Evolutionary conservation across 2,113 vertebrate species (phyloP), one percentile per base, ranked within the genome.

Genomic region (Gymnogyps californianus): DNA sequence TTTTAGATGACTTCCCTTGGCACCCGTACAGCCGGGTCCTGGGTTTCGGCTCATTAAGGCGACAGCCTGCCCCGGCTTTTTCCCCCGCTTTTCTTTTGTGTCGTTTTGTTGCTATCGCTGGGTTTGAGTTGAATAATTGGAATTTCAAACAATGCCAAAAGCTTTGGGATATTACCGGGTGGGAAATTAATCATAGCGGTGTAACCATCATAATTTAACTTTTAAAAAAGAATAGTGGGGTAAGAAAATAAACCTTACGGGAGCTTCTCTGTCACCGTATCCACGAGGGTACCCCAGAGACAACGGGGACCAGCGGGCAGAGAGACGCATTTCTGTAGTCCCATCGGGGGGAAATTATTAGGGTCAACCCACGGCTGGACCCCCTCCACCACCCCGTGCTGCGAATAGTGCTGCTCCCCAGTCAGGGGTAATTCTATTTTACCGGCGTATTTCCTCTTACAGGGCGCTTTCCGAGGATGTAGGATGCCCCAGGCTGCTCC

Each of bases 231-330:
- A 72, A 18, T 1, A 49, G 47, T 2, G 16, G 66, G 61, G 4
- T 57, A 36, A 83, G 62, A 67, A 80, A 95, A 86, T 9, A n/a
- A 90, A 44, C 12, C 3, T 64, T 1, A 5, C 0, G 36, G 38
- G 66, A 76, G 22, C 6, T 57, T 58, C 70, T 62, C n/a, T 54
- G 47, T 13, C 29, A 19, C 40, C 0, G 0, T 15, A n/a, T 14
- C 47, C 42, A 11, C 0, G 0, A 10, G 17, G 52, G n/a, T 3
- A 38, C 19, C 19, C 38, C 1, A 16, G 24, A 67, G 36, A 44
- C 52, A 76, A 10, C 0, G 0, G 32, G 67, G 31, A 67, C 1
- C 40, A 19, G 80, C 1, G 4, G 58, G 66, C 71, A 65, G 32
- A n/a, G 49, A 52, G 64, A 36, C n/a, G 31, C 1, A 11, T 52